These are phyloP conservation scores for Spinus olivaceus DNA, from an alignment of 2,797 vertebrate species.

Conservation along the genomic window DNA sequence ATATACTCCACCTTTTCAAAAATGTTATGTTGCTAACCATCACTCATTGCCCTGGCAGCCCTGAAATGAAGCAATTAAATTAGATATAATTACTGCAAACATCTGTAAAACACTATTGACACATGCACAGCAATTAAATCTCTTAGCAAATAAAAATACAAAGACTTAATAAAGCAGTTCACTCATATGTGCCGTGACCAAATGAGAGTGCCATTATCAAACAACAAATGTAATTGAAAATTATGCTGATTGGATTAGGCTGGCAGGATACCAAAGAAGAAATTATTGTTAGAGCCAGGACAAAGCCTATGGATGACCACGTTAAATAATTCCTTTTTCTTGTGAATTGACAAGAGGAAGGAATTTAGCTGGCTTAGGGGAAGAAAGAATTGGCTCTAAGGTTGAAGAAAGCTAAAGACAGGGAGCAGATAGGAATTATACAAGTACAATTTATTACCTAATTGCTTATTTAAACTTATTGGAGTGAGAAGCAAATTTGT, in stretches of 20 bases:
- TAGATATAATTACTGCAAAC: slow-evolving; percentile 15
- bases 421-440: not conserved
- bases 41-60: not conserved
- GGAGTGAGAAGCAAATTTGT: not conserved
- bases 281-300: not conserved
- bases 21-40: not conserved
- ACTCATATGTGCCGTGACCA: not conserved
- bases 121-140: slow-evolving; percentile 32
- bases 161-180: not conserved
- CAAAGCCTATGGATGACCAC: not conserved
- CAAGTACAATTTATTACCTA: not conserved
- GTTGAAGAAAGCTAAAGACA: not conserved
- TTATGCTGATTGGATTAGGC: not conserved
- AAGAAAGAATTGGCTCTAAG: not conserved
- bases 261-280: not conserved
- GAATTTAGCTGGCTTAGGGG: not conserved
- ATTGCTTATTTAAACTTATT: not conserved
- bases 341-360: not conserved
- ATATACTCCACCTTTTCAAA: not conserved
- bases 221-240: not conserved
- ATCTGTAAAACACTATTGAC: slow-evolving; percentile 37
- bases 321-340: not conserved
- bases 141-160: slow-evolving; percentile 8
- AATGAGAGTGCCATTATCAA: not conserved
- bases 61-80: slow-evolving; percentile 34